phyloP scores from a whole-genome alignment of 1,140 invertebrate genomes.

The Dufourea novaeangliae region DNA sequence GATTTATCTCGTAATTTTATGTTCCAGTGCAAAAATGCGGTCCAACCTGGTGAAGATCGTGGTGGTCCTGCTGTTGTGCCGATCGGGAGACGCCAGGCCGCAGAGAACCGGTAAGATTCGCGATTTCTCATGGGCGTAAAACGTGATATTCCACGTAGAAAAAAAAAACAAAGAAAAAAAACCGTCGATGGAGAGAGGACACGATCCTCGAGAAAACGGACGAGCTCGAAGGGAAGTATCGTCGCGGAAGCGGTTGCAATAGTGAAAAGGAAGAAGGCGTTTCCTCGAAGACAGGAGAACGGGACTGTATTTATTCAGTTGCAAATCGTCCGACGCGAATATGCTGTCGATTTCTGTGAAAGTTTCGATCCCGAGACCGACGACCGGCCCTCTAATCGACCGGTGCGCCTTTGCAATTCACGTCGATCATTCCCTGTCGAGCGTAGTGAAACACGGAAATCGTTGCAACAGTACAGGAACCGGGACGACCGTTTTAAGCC shows the following conservation, averaged over 20 bases:
- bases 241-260: slow-evolving; percentile 16
- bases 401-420: background rate
- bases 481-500: background rate
- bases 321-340: slow-evolving; percentile 11
- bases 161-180: background rate
- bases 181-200: too few species aligned
- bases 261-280: background rate
- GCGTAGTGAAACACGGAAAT: background rate
- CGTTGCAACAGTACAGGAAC: background rate
- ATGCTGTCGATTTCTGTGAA: slow-evolving; percentile 1
- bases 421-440: background rate
- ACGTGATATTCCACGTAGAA: background rate
- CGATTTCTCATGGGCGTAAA: background rate
- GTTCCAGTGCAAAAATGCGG: slow-evolving; percentile 78
- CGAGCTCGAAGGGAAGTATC: background rate
- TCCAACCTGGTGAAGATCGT: slow-evolving; percentile 68
- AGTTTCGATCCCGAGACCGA: background rate
- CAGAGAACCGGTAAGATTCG: slow-evolving; percentile 72
- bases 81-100: slow-evolving; percentile 74
- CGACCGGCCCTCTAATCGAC: slow-evolving; percentile 16
- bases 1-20: slow-evolving; percentile 47
- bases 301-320: slow-evolving; percentile 25
- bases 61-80: slow-evolving; percentile 69
- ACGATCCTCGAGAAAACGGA: background rate
- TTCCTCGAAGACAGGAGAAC: too few species aligned